Conservation (phyloP, 2,888 invertebrate genomes). For the Scelioninae gen. 2 region DNA sequence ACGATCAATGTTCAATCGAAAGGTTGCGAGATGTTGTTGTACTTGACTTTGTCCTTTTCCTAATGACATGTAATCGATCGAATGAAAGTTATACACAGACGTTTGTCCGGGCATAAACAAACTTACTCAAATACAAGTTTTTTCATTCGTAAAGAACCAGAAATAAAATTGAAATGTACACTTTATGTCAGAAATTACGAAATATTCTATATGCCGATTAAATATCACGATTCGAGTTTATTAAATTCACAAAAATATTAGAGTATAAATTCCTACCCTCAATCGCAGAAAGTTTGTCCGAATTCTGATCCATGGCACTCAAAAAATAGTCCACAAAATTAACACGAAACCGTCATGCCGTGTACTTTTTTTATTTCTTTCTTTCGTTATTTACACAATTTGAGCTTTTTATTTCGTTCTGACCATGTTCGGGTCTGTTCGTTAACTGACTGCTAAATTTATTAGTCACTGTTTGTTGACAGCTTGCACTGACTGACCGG, state of each 20-base stretch:
- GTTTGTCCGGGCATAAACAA: constrained; percentile 1
- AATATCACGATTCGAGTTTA: too few relatives aligned
- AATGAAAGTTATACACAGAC: constrained; percentile 9
- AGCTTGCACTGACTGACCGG: constrained; percentile 48
- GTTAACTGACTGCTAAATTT: constrained; percentile 58
- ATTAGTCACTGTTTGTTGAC: constrained; percentile 60
- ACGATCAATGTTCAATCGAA: constrained; percentile 74
- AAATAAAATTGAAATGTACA: too few relatives aligned
- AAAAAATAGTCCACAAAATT: too few relatives aligned
- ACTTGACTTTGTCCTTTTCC: constrained; percentile 51
- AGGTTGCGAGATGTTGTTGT: constrained; percentile 34
- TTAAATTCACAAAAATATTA: too few relatives aligned
- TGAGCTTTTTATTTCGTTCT: constrained; percentile 50
- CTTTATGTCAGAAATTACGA: too few relatives aligned
- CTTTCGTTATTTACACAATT: constrained; percentile 28
- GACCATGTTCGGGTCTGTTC: constrained; percentile 55
- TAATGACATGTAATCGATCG: constrained; percentile 48
- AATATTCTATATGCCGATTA: too few relatives aligned
- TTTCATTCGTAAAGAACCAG: too few relatives aligned
- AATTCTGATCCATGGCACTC: constrained; percentile 36
- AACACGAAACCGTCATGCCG: constrained; percentile 36
- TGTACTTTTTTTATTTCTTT: too few relatives aligned
- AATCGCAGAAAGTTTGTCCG: too few relatives aligned
- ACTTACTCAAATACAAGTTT: neutral
- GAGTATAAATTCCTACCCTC: too few relatives aligned